Conservation (phyloP, 2,888 invertebrate species). For the Mesodorylaimus sp. region DNA sequence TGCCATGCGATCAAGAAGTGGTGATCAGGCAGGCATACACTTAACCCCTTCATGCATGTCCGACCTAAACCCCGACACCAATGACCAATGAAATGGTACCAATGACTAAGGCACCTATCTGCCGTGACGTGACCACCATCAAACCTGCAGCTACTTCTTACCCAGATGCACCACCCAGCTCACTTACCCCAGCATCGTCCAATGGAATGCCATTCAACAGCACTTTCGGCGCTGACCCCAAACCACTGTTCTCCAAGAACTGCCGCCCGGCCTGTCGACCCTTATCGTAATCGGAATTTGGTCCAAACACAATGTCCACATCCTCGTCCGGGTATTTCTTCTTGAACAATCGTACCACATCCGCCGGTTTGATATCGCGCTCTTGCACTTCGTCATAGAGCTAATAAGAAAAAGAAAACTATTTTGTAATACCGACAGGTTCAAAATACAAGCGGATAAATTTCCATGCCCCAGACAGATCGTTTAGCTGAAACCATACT, state of each 20-base stretch:
- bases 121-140: too few relatives aligned
- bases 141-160: neutral
- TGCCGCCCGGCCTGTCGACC: constrained; percentile 42
- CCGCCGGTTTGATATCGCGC: constrained; percentile 38
- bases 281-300: constrained; percentile 68
- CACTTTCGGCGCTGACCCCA: constrained; percentile 44
- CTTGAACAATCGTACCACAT: constrained; percentile 50
- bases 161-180: neutral
- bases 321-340: constrained; percentile 44
- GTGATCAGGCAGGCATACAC: too few relatives aligned
- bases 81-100: too few relatives aligned
- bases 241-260: constrained; percentile 32
- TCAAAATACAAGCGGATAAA: too few relatives aligned
- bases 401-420: constrained; percentile 9
- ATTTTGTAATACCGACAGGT: too few relatives aligned
- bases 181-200: constrained; percentile 39
- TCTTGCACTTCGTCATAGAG: constrained; percentile 12
- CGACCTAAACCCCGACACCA: too few relatives aligned
- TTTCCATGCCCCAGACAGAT: too few relatives aligned
- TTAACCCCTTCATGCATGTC: too few relatives aligned
- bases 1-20: too few relatives aligned
- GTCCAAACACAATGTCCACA: constrained; percentile 57
- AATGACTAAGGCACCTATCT: too few relatives aligned
- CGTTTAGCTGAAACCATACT: too few relatives aligned
- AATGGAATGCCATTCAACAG: constrained; percentile 79